Conservation (phyloP, 2,888 invertebrate genomes). For the Actias luna region DNA sequence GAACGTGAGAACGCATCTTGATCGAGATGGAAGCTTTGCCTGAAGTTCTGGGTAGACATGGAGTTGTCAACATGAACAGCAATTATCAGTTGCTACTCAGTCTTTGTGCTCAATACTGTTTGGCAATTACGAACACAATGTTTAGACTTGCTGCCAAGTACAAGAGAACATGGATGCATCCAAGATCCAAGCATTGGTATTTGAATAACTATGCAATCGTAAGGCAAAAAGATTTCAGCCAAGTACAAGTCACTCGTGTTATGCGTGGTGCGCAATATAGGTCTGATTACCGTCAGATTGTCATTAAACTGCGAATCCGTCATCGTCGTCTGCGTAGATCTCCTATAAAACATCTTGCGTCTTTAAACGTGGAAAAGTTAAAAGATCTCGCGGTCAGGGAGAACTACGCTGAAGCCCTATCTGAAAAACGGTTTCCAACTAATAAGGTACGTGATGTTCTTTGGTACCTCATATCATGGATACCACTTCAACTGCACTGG, state of each 20-base stretch:
- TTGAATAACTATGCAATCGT: background rate
- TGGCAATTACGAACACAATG: conserved; percentile 30
- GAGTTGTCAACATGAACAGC: no score
- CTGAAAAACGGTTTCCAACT: background rate
- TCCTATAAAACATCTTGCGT: conserved; percentile 3
- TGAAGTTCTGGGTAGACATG: no score
- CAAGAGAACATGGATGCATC: conserved; percentile 36
- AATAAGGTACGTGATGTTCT: background rate
- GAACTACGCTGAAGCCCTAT: background rate
- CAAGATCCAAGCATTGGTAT: conserved; percentile 15
- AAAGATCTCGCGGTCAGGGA: conserved; percentile 2
- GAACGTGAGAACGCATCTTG: no score
- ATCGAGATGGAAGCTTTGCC: no score
- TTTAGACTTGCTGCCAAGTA: conserved; percentile 32
- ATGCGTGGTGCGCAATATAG: background rate
- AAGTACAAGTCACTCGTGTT: no score
- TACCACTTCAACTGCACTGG: background rate
- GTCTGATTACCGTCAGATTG: background rate
- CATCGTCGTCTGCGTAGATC: conserved; percentile 4
- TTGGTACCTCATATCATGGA: background rate
- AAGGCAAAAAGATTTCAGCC: background rate
- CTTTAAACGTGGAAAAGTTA: conserved; percentile 1
- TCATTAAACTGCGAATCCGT: background rate
- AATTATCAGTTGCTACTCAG: no score
- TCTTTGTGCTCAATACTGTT: no score